Evolutionary conservation across 1,140 invertebrate species (phyloP), one percentile per base, ranked within the genome.

Genomic region (Adelges cooleyi): DNA sequence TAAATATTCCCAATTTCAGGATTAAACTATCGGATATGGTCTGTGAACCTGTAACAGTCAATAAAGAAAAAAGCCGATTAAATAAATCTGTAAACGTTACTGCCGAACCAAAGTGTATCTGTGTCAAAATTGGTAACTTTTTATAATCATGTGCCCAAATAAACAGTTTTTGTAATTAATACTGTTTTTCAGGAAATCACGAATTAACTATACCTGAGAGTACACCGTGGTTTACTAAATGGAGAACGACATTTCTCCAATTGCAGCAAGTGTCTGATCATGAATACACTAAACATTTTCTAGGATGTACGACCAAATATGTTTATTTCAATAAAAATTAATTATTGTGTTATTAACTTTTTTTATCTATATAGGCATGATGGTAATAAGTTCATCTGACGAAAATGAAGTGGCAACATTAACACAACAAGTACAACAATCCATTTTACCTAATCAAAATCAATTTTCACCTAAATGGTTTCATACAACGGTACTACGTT

Each of bases 151-250:
- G 22, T 33, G 42, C n/a, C 10, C 8, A 17, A 13, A 18, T 33
- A 8, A 46, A 62, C 27, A 23, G 27, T 33, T 15, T 44, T 13
- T 27, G 15, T 2, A 62, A 22, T n/a, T n/a, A n/a, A n/a, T n/a
- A n/a, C n/a, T 48, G 0, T 48, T 33, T 48, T 0, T 46, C 17
- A 62, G 56, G 42, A 29, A 42, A 25, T 46, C 42, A 42, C 8
- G 40, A 62, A 48, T 25, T 62, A 1, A 62, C 25, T 29, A 62
- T 62, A 48, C 88, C 88, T 69, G 80, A 81, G 22, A 79, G 83
- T 3, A 87, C 90, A 29, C 89, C 92, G n/a, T 98, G 94, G 94
- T 97, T 90, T 79, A 92, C 96, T 74, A 80, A 85, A n/a, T 98
- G 92, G 89, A 81, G 92, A 72, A 89, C 95, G 71, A 87, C 84